Evolutionary conservation across 2,797 vertebrate genomes (phyloP), one percentile per base, ranked within the genome.

Genomic region (Glyptemys insculpta): DNA sequence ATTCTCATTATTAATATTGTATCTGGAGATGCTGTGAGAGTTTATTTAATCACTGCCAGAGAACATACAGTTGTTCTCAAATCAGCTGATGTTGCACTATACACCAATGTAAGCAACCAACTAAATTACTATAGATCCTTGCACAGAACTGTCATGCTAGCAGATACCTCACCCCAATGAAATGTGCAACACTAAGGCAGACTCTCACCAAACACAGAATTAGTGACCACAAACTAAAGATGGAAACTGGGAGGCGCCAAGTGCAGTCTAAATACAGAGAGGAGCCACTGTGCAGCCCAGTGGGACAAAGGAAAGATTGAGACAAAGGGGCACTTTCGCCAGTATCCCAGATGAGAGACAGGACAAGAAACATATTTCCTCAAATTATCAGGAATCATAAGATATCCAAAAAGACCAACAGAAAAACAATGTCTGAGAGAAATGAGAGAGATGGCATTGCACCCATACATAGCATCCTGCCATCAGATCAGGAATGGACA

Each of bases 1-100:
- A 94, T 87, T 93, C 91, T 93, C 87, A 92, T 91, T 95, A 96
- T 94, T 95, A 97, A 90, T 95, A 89, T 62, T 92, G 79, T 94
- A 93, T 91, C 76, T 96, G 91, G 88, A 95, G 79, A 80, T 95
- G 90, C 83, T 93, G 90, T 89, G 94, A 96, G 86, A 81, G 74
- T 52, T 96, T 37, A 65, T 94, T 91, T 93, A 93, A 85, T 49
- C 88, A 65, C 91, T 96, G 89, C 92, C 96, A 96, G 90, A 76
- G 85, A 97, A 91, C 74, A 78, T 2, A 72, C 62, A 94, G 5
- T 87, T 83, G 74, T 94, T 94, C 72, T 88, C 76, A 91, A 89
- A 95, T 90, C 94, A 92, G 79, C 89, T 81, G 88, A 96, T 0
- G 41, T 72, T 1, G 0, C 87, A 79, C 41, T 27, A 47, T 87